These are phyloP conservation scores for Dolichoris vasculosae DNA, from an alignment of 1,140 invertebrate species.

Conservation along the genomic window DNA sequence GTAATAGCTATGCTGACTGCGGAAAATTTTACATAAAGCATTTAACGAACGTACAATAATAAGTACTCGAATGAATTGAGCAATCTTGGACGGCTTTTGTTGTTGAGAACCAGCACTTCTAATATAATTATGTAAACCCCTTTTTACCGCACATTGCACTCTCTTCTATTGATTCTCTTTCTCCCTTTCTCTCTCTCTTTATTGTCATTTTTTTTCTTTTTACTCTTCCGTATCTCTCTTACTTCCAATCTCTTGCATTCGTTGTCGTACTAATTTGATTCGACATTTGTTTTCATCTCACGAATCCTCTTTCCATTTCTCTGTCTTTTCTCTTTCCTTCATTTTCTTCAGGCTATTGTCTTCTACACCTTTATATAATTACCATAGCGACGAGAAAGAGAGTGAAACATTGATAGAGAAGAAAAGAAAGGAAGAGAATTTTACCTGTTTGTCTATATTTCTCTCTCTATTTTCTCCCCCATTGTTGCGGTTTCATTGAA, in stretches of 20 bases:
- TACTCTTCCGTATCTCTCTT: background rate
- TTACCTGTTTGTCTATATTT: background rate
- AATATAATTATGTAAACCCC: slow-evolving; percentile 14
- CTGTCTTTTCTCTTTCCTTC: background rate
- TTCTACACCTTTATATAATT: slow-evolving; percentile 10
- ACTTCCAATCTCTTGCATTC: background rate
- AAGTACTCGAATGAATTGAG: slow-evolving; percentile 15
- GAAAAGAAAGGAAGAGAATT: background rate
- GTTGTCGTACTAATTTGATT: slow-evolving; percentile 2
- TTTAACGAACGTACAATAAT: slow-evolving; percentile 3
- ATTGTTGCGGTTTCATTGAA: slow-evolving; percentile 19
- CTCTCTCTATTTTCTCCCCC: background rate
- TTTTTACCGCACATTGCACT: background rate
- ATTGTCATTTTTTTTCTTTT: background rate
- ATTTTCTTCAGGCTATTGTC: slow-evolving; percentile 7
- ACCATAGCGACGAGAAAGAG: slow-evolving; percentile 1
- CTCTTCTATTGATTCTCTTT: background rate
- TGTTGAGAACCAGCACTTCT: background rate
- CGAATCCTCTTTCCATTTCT: background rate
- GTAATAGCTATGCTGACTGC: background rate
- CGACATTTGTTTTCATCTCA: background rate
- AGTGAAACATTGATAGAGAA: background rate
- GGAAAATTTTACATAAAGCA: background rate
- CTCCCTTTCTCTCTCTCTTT: background rate
- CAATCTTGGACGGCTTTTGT: slow-evolving; percentile 18